These are phyloP conservation scores for Hylaea fasciaria DNA, from an alignment of 2,888 invertebrate species.

Conservation along the genomic window DNA sequence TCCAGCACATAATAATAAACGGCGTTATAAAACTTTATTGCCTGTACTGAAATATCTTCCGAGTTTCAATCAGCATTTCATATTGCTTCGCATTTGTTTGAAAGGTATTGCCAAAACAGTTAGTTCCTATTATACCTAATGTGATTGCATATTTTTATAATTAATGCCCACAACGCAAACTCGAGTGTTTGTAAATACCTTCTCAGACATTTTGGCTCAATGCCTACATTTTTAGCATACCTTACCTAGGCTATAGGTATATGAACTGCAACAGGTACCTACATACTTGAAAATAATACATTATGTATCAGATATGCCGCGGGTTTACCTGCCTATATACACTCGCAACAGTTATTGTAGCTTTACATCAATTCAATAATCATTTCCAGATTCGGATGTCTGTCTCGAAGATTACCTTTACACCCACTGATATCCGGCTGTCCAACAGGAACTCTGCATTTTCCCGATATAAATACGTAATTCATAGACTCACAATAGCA, in stretches of 20 bases:
- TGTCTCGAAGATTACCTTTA: too few relatives aligned
- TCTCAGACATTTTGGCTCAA: constrained; percentile 14
- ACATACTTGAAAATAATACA: too few relatives aligned
- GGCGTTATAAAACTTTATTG: constrained; percentile 23
- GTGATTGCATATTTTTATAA: constrained; percentile 15
- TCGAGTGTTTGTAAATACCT: constrained; percentile 23
- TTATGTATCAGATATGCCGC: too few relatives aligned
- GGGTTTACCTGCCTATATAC: too few relatives aligned
- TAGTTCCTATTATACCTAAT: constrained; percentile 2
- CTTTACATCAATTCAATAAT: too few relatives aligned
- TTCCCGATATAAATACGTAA: too few relatives aligned
- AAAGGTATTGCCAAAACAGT: constrained; percentile 6
- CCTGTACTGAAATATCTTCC: constrained; percentile 6
- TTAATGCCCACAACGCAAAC: constrained; percentile 10
- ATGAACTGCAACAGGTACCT: constrained; percentile 3
- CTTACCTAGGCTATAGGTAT: constrained; percentile 17
- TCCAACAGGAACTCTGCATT: too few relatives aligned
- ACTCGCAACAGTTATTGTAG: too few relatives aligned
- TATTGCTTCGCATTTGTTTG: constrained; percentile 12
- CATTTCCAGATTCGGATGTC: too few relatives aligned
- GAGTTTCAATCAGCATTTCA: constrained; percentile 15
- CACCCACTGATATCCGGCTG: too few relatives aligned
- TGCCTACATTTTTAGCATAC: constrained; percentile 15
- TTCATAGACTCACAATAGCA: too few relatives aligned
- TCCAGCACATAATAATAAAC: constrained; percentile 26